Conservation (phyloP, 2,113 vertebrate species). For the Cyprinus carpio region DNA sequence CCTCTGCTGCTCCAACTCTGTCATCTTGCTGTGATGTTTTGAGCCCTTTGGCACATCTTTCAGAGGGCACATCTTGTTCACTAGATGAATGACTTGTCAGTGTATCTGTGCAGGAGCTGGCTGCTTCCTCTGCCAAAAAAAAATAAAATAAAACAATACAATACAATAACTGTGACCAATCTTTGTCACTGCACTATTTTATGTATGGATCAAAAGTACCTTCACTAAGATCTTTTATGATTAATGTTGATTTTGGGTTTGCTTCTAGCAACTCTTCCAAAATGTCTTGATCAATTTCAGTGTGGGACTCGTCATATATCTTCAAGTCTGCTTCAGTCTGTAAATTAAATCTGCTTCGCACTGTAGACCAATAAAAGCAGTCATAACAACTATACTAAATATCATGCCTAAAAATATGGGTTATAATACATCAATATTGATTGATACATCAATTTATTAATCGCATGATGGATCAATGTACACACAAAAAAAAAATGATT, state of each 20-base stretch:
- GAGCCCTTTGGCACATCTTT: background rate
- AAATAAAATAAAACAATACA: too few species aligned
- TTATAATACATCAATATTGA: too few species aligned
- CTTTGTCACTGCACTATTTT: background rate
- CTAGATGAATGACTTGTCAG: constrained; percentile 5
- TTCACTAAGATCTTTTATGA: background rate
- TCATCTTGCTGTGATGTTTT: background rate
- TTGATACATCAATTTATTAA: too few species aligned
- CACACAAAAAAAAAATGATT: too few species aligned
- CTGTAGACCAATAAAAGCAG: background rate
- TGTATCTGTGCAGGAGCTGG: background rate
- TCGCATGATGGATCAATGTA: too few species aligned
- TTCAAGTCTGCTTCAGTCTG: background rate
- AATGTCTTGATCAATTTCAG: background rate
- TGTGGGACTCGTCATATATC: constrained; percentile 2
- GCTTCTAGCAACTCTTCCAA: constrained; percentile 5
- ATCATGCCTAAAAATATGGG: too few species aligned
- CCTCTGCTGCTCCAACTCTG: background rate
- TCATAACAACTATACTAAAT: background rate
- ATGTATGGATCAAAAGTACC: background rate
- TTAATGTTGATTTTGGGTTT: background rate
- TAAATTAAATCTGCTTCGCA: background rate
- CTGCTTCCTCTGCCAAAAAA: background rate
- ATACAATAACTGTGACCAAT: too few species aligned
- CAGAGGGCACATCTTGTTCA: constrained; percentile 1